Percentiles rank a stretch among this genome's conserved stretches.
Evolutionary conservation across 2,888 invertebrate species (phyloP).

Genomic region (Pterostichus madidus): DNA sequence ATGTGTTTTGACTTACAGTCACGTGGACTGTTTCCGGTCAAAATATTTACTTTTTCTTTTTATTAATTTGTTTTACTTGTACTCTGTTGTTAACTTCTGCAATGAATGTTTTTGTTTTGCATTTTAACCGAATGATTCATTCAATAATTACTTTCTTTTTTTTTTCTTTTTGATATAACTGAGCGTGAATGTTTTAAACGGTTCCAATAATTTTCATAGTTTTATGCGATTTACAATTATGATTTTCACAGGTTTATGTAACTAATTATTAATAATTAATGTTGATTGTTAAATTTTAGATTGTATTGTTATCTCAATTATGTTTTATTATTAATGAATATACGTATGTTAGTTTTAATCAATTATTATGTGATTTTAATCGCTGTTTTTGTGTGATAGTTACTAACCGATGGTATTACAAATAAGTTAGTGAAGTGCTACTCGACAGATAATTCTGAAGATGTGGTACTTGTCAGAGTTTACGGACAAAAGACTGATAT

Average conservation of each 20-base stretch:
- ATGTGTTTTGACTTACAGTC: constrained; percentile 38
- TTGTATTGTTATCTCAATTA: background rate
- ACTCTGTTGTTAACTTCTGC: background rate
- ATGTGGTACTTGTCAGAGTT: constrained; percentile 91
- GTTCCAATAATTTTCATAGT: too few species aligned
- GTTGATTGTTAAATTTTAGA: background rate
- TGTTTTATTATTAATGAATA: background rate
- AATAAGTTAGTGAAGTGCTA: constrained; percentile 92
- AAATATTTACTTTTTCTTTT: constrained; percentile 41
- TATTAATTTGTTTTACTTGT: constrained; percentile 3
- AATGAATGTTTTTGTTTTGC: background rate
- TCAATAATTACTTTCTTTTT: background rate
- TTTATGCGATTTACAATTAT: background rate
- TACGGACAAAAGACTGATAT: constrained; percentile 97
- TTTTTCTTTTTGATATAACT: background rate
- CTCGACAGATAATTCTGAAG: constrained; percentile 77
- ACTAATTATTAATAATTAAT: constrained; percentile 2
- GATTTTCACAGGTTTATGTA: background rate
- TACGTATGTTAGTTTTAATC: background rate
- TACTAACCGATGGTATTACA: constrained; percentile 96
- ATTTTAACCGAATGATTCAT: constrained; percentile 2
- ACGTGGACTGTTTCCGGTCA: constrained; percentile 50
- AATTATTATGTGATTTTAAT: constrained; percentile 1
- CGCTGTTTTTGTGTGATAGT: constrained; percentile 78
- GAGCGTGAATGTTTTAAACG: background rate